Percentiles rank a stretch among this genome's conserved stretches.
These are phyloP conservation scores for Pseudobourletiella spinata DNA, from an alignment of 1,140 invertebrate genomes.

Conservation along the genomic window DNA sequence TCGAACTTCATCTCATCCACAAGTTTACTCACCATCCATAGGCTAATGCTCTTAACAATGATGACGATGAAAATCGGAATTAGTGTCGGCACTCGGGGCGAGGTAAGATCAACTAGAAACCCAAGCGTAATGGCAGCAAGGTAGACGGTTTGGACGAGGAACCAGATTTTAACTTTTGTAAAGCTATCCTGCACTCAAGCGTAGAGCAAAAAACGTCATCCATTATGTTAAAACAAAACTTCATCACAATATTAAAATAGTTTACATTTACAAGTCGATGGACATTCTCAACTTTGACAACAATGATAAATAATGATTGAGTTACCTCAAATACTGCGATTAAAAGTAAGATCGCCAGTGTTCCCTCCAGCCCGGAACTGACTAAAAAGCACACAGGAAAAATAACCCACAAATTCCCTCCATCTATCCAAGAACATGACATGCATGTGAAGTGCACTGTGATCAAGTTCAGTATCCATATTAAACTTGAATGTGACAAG, in stretches of 20 bases:
- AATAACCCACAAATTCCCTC: neutral
- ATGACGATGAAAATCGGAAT: constrained; percentile 1
- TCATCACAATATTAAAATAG: neutral
- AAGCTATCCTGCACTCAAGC: constrained; percentile 10
- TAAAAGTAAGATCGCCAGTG: neutral
- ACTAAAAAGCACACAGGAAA: neutral
- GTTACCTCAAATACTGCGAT: neutral
- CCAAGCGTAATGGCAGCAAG: neutral
- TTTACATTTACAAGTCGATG: neutral
- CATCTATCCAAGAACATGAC: neutral
- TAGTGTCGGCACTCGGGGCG: neutral
- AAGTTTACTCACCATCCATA: neutral
- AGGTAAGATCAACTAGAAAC: constrained; percentile 2
- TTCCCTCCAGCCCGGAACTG: neutral
- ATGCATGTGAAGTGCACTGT: neutral
- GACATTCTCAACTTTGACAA: neutral
- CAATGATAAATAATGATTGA: neutral
- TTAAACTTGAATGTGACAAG: neutral
- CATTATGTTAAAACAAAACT: too few species aligned
- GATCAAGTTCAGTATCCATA: neutral
- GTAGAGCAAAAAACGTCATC: neutral
- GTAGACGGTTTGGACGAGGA: neutral
- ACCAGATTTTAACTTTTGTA: neutral
- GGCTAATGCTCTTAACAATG: neutral
- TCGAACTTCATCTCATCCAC: constrained; percentile 7